A percentile compares a stretch with the other conserved stretches of the same genome.
Conservation (phyloP, 2,797 vertebrate genomes). For the Falco cherrug region DNA sequence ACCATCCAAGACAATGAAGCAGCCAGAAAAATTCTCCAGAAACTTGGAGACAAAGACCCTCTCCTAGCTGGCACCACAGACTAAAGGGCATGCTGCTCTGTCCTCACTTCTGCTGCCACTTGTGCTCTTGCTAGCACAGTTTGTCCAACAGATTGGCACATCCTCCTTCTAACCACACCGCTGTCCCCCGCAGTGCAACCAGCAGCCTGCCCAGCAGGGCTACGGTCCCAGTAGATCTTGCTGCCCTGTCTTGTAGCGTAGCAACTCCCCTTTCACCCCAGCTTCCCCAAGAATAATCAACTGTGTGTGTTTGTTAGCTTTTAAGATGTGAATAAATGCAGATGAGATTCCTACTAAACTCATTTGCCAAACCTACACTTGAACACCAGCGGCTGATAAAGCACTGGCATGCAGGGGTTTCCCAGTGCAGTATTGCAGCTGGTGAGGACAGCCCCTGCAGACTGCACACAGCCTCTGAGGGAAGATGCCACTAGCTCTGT, state of each 20-base stretch:
- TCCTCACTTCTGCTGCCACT: neutral
- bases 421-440: neutral
- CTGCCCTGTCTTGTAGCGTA: neutral
- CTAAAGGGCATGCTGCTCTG: neutral
- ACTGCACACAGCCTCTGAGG: neutral
- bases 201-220: neutral
- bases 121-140: neutral
- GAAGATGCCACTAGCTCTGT: neutral
- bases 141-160: neutral
- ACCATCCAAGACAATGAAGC: neutral
- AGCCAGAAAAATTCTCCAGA: neutral
- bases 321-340: neutral
- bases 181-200: neutral
- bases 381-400: neutral
- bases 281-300: neutral
- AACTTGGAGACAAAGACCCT: neutral
- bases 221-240: neutral
- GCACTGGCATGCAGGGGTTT: neutral
- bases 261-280: neutral
- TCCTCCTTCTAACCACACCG: neutral
- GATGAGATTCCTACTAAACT: neutral
- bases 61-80: neutral
- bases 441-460: neutral
- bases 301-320: neutral
- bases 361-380: neutral